These are phyloP conservation scores for Tetragonula clypearis DNA, from an alignment of 1,140 invertebrate genomes.

Conservation along the genomic window DNA sequence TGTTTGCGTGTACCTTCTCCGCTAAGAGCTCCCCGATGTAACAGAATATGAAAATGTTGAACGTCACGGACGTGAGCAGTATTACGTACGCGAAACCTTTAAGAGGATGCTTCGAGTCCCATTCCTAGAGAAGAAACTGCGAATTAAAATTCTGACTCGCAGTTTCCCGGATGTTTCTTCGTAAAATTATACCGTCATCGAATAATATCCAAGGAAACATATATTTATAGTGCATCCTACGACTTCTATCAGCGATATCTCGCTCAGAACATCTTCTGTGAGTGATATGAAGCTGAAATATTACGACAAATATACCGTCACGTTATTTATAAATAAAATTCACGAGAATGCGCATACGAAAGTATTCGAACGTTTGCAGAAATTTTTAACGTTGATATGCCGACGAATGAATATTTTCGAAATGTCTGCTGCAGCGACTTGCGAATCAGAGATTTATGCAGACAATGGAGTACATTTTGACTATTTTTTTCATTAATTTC, in stretches of 20 bases:
- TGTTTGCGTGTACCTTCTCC: conserved; percentile 54
- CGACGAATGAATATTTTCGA: not conserved
- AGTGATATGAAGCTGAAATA: conserved; percentile 62
- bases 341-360: not conserved
- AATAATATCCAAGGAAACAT: conserved; percentile 72
- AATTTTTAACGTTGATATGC: not conserved
- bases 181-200: conserved; percentile 61
- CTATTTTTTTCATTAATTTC: too few species aligned
- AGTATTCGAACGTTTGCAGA: not conserved
- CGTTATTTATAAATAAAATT: not conserved
- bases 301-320: not conserved
- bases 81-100: conserved; percentile 41
- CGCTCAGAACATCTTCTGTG: conserved; percentile 64
- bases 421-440: not conserved
- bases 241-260: conserved; percentile 71
- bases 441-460: too few species aligned
- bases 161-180: not conserved
- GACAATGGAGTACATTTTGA: too few species aligned
- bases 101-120: conserved; percentile 44
- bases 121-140: conserved; percentile 60
- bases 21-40: conserved; percentile 69
- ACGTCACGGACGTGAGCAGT: conserved; percentile 55
- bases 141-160: not conserved
- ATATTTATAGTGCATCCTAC: conserved; percentile 72
- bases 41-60: conserved; percentile 73